phyloP scores from a whole-genome alignment of 2,797 vertebrate species.

The Trachops cirrhosus region DNA sequence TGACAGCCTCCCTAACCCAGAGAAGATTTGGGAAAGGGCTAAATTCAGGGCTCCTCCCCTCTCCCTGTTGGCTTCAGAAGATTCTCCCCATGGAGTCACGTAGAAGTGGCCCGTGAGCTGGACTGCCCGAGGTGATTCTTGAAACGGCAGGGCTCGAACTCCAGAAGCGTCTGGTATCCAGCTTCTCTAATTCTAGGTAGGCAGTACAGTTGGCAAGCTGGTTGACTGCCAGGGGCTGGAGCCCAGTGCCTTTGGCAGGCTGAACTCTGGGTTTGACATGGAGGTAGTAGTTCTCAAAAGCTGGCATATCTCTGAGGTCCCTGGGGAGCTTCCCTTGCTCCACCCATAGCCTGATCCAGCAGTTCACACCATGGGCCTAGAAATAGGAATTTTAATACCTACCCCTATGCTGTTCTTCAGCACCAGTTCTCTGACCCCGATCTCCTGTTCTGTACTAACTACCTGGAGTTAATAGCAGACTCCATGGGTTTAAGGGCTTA shows the following conservation, averaged over 20 bases:
- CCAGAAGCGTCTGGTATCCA: not conserved
- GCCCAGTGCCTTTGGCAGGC: not conserved
- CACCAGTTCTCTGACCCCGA: not conserved
- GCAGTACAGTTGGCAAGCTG: not conserved
- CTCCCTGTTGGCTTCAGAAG: not conserved
- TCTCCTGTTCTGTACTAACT: not conserved
- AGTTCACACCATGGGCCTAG: not conserved
- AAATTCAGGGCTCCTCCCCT: not conserved
- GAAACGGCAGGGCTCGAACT: not conserved
- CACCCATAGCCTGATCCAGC: not conserved
- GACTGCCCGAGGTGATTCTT: not conserved
- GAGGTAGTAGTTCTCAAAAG: not conserved
- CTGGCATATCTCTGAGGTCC: not conserved
- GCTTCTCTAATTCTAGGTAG: not conserved
- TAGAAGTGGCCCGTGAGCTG: not conserved
- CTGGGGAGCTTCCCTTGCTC: not conserved
- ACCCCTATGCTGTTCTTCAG: not conserved
- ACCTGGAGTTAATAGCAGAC: not conserved
- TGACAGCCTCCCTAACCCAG: not conserved
- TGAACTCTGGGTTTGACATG: not conserved
- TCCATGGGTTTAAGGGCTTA: not conserved
- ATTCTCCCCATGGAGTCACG: not conserved
- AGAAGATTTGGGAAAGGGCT: not conserved
- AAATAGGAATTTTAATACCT: not conserved
- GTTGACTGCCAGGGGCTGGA: not conserved